Conservation (phyloP, 1,140 invertebrate species). For the Maniola jurtina region DNA sequence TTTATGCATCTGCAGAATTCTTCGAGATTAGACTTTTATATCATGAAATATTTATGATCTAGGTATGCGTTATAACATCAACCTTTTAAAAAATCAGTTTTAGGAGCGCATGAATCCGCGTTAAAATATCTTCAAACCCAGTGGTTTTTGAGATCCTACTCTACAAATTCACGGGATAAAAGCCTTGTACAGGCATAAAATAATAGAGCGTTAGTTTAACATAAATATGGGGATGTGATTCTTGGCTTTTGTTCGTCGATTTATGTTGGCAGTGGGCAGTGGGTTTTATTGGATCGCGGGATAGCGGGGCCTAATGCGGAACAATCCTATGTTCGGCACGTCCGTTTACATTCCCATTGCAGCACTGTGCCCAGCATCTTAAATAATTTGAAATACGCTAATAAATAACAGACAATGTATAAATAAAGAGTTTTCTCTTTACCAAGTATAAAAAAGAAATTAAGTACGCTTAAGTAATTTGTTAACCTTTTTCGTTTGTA, state of each 20-base stretch:
- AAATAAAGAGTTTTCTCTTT: no score
- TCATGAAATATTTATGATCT: no score
- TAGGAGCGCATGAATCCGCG: neutral
- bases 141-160: no score
- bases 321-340: constrained; percentile 38
- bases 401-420: neutral
- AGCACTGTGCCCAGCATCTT: constrained; percentile 20
- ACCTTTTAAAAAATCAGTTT: no score
- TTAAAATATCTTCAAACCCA: neutral
- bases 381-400: constrained; percentile 8
- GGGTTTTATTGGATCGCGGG: constrained; percentile 33
- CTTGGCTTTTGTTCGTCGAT: constrained; percentile 22
- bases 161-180: no score
- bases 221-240: constrained; percentile 5
- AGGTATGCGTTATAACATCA: no score
- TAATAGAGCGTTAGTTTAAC: neutral
- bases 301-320: constrained; percentile 33
- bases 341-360: constrained; percentile 36
- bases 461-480: no score
- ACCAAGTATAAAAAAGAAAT: no score
- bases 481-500: no score
- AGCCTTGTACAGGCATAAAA: neutral
- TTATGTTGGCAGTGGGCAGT: constrained; percentile 34
- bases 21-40: no score
- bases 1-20: no score